Base-by-base conservation (phyloP, 2,797 vertebrate genomes). In the Acipenser oxyrinchus region DNA sequence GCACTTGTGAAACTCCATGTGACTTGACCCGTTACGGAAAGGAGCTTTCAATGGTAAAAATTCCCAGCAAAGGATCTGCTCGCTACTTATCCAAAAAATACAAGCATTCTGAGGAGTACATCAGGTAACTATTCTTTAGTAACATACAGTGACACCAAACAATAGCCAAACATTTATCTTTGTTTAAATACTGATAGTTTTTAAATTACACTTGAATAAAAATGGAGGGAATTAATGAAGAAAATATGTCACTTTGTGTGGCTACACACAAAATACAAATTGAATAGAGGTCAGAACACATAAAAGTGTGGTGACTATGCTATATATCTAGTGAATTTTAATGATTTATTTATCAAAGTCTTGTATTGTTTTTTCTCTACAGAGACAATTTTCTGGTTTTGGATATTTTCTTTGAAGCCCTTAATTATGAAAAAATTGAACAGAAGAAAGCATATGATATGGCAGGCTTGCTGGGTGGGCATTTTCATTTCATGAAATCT, bases 21-120 rank as follows among this genome's bases (percentile, higher is more conserved):
- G 96, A 98, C 83, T 82, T 98, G 82, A 99, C 96, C 0, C 96
- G 96, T 69, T 99, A 98, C 0, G 93, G 92, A 73, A 99, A 99
- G 85, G 96, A 99, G 78, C 95, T 99, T 77, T 99, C 96, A 82
- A 99, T 99, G 96, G 96, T 99, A 75, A 96, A 93, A 86, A 99
- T 99, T 72, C 96, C 96, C 77, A 98, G 95, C 83, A 94, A 94
- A 74, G 95, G 95, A 70, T 99, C 96, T 0, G 96, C 96, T 0
- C 93, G 94, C 63, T 99, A 98, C 84, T 91, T 99, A 51, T 96
- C 96, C 73, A 91, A 93, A 79, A 99, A 97, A 81, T 97, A 94
- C 79, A 93, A 96, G 86, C 96, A 93, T 82, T 91, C 96, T 0
- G 95, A 97, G 80, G 95, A 96, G 68, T 98, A 99, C 77, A 99